phyloP scores from a whole-genome alignment of 2,113 vertebrate genomes.

The Pelobates fuscus region DNA sequence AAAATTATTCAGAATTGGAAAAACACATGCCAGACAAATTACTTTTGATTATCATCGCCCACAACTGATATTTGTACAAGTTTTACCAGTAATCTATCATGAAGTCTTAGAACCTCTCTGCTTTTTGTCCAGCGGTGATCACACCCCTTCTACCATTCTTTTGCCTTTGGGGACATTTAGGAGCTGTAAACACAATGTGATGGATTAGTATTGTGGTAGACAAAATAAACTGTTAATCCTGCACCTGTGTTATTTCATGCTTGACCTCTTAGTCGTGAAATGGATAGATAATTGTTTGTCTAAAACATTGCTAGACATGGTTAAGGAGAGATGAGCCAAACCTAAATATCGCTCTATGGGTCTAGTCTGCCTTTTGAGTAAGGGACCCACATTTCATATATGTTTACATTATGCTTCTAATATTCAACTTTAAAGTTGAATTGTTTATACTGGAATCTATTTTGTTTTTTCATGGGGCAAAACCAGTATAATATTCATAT shows the following conservation, averaged over 20 bases:
- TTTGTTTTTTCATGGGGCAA: too few relatives aligned
- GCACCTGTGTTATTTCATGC: slow-evolving; percentile 38
- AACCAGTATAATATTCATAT: too few relatives aligned
- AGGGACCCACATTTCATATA: too few relatives aligned
- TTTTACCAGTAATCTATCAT: background rate
- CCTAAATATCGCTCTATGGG: background rate
- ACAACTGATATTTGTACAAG: background rate
- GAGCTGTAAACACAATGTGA: slow-evolving; percentile 32
- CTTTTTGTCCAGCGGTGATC: background rate
- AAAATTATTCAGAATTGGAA: too few relatives aligned
- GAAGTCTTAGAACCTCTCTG: background rate
- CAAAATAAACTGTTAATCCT: slow-evolving; percentile 35
- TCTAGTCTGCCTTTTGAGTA: too few relatives aligned
- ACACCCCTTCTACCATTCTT: background rate
- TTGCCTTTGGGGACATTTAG: slow-evolving; percentile 21
- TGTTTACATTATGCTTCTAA: too few relatives aligned
- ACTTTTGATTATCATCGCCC: too few relatives aligned
- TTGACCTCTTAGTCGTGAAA: slow-evolving; percentile 22
- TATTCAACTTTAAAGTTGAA: too few relatives aligned
- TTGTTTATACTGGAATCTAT: too few relatives aligned
- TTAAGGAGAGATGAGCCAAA: too few relatives aligned
- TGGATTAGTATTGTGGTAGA: slow-evolving; percentile 38
- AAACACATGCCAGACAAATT: too few relatives aligned
- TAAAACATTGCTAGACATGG: background rate
- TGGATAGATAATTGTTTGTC: slow-evolving; percentile 13